A percentile compares a stretch with the other conserved stretches of the same genome.
Evolutionary conservation across 2,888 invertebrate species (phyloP).

Genomic region (Phaonia tiefii): DNA sequence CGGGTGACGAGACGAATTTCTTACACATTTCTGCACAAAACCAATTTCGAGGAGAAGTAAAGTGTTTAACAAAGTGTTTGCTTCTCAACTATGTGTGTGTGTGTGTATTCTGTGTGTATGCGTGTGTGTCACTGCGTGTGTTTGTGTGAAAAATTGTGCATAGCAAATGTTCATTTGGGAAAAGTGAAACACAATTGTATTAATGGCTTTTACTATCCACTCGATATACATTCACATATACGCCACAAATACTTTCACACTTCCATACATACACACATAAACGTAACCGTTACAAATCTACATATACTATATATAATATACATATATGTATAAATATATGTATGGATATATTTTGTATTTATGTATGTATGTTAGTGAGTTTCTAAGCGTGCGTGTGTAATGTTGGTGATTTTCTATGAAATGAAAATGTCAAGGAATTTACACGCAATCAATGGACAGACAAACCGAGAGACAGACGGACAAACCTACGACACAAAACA

Average conservation of each 20-base stretch:
- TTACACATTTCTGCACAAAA: slow-evolving; percentile 3
- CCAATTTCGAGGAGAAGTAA: slow-evolving; percentile 6
- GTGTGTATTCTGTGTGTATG: neutral
- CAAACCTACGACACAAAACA: neutral
- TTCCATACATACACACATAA: too few species aligned
- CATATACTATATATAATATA: too few species aligned
- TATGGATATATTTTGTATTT: slow-evolving; percentile 6
- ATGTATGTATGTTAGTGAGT: slow-evolving; percentile 1
- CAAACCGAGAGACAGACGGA: neutral
- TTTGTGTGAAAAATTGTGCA: slow-evolving; percentile 15
- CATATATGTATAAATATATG: too few species aligned
- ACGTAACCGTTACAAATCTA: too few species aligned
- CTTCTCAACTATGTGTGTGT: neutral
- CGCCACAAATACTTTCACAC: too few species aligned
- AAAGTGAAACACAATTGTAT: slow-evolving; percentile 29
- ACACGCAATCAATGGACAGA: slow-evolving; percentile 68
- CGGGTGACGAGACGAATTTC: neutral
- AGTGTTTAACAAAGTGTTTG: neutral
- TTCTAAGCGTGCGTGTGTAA: slow-evolving; percentile 12
- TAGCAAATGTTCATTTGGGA: slow-evolving; percentile 24
- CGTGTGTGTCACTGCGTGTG: neutral
- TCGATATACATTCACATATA: slow-evolving; percentile 1
- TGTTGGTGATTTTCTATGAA: slow-evolving; percentile 18
- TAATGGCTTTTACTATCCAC: slow-evolving; percentile 6
- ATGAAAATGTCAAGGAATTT: slow-evolving; percentile 76